These are phyloP conservation scores for Chromobotia macracanthus DNA, from an alignment of 2,797 vertebrate genomes.

Conservation along the genomic window DNA sequence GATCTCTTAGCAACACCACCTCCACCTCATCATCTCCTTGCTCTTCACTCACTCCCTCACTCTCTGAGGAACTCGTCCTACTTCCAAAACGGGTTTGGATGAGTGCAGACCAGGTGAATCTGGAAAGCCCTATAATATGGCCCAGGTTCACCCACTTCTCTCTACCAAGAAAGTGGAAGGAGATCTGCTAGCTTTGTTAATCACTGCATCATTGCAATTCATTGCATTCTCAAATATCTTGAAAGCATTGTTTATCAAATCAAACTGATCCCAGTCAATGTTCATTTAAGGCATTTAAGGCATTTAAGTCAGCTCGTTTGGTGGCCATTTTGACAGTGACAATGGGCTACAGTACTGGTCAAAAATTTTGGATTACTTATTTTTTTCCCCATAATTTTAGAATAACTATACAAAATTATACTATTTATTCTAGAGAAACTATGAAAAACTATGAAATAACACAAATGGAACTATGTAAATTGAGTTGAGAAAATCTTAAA, in stretches of 20 bases:
- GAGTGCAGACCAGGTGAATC: conserved; percentile 39
- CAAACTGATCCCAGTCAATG: conserved; percentile 17
- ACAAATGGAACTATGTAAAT: too few species aligned
- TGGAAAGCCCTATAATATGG: conserved; percentile 18
- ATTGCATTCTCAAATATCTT: conserved; percentile 17
- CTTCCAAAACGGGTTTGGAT: conserved; percentile 36
- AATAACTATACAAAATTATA: too few species aligned
- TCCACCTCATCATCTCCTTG: conserved; percentile 39
- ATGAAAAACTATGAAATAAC: too few species aligned
- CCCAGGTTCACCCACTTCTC: conserved; percentile 34
- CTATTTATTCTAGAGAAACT: too few species aligned
- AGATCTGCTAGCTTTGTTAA: not conserved
- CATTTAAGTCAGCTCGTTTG: not conserved
- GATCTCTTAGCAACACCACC: conserved; percentile 69
- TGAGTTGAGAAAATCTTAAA: too few species aligned
- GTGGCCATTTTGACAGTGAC: not conserved
- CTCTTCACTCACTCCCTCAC: conserved; percentile 27
- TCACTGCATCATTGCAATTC: conserved; percentile 8
- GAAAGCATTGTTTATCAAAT: conserved; percentile 18
- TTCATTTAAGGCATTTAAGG: not conserved
- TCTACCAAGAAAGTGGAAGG: not conserved
- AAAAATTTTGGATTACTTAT: not conserved
- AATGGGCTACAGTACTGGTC: not conserved
- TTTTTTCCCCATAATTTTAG: too few species aligned
- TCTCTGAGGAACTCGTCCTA: conserved; percentile 47